phyloP scores from a whole-genome alignment of 2,888 invertebrate species.

The Julus scanicus region DNA sequence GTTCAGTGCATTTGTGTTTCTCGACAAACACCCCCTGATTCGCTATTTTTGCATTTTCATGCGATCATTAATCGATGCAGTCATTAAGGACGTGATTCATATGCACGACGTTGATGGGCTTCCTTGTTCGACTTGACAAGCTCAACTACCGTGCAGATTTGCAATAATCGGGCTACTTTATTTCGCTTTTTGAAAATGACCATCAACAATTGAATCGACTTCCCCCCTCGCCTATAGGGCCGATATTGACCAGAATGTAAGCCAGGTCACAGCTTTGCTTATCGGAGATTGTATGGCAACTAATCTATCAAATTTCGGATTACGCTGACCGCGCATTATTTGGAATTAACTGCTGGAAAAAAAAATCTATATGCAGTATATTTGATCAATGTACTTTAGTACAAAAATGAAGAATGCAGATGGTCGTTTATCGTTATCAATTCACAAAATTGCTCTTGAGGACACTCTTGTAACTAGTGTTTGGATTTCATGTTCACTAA shows the following conservation, averaged over 20 bases:
- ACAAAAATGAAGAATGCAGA: neutral
- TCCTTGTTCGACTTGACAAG: neutral
- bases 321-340: neutral
- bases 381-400: neutral
- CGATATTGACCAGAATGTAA: neutral
- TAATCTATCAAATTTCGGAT: constrained; percentile 28
- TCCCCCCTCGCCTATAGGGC: neutral
- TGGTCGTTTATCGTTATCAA: neutral
- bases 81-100: constrained; percentile 27
- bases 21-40: constrained; percentile 30
- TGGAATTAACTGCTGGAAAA: constrained; percentile 30
- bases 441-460: neutral
- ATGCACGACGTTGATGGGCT: constrained; percentile 18
- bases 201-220: constrained; percentile 17
- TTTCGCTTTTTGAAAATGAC: constrained; percentile 25
- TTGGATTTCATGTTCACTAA: neutral
- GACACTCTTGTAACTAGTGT: neutral
- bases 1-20: neutral
- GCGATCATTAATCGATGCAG: constrained; percentile 32
- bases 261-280: neutral
- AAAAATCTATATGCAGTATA: neutral
- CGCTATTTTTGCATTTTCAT: constrained; percentile 23
- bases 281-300: neutral
- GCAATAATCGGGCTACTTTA: constrained; percentile 13
- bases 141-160: constrained; percentile 34